Base-by-base conservation (phyloP, 2,797 vertebrate species). In the Euphonia xanthogaster region DNA sequence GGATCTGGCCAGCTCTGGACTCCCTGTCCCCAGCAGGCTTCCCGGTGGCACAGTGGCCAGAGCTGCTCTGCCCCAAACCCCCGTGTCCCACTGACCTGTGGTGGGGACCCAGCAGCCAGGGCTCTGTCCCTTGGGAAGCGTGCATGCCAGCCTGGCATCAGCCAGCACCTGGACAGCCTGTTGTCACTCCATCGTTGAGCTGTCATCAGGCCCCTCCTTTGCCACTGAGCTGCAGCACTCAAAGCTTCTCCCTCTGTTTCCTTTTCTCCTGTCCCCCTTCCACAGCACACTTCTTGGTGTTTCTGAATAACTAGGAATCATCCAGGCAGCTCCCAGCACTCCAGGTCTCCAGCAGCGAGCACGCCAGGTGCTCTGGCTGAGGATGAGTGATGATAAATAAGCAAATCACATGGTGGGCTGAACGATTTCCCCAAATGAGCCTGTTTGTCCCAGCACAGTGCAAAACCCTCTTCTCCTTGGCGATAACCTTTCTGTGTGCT, bases 401-500 rank as follows among this genome's bases (percentile, higher is more conserved):
- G 92, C 86, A 94, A 97, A 95, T 81, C 91, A 67, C 3, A 35
- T 79, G 51, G 94, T 86, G 71, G 51, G 96, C 92, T 96, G 96
- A 90, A 93, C 95, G 70, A 60, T 95, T 97, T 97, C 94, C 89
- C 97, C 73, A 77, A 97, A 97, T 65, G 95, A 98, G 96, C 95
- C 96, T 87, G 96, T 97, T 96, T 96, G 96, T 97, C 97, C 97
- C 93, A 90, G 93, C 97, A 66, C 88, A 42, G 93, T 45, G 91
- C 94, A 90, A 96, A 94, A 76, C 77, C 79, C 81, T 96, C 96
- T 97, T 97, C 95, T 97, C 96, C 95, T 97, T 86, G 51, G 97
- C 44, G 42, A 97, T 97, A 98, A 96, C 97, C 98, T 96, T 96
- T 98, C 98, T 98, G 98, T 98, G 97, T 98, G 98, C 98, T 99